Percentiles rank a stretch among this genome's conserved stretches.
Evolutionary conservation across 2,113 vertebrate genomes (phyloP).

Genomic region (Sander vitreus): DNA sequence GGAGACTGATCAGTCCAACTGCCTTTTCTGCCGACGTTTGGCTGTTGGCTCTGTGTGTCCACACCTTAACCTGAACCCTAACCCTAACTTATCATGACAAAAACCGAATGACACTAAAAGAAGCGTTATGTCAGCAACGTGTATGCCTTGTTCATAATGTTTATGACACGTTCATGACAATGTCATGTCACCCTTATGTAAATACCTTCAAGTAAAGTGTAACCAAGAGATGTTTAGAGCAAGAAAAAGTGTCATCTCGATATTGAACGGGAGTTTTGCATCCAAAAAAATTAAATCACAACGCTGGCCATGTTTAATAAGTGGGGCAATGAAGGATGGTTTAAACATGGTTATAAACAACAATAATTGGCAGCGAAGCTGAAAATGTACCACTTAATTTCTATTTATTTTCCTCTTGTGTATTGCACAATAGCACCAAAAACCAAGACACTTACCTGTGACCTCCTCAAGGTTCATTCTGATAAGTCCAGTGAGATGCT

Average conservation of each 20-base stretch:
- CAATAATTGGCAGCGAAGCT: constrained; percentile 5
- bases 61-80: no score
- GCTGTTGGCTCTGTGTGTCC: no score
- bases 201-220: no score
- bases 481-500: neutral
- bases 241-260: neutral
- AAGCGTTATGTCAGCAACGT: no score
- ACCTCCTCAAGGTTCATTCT: neutral
- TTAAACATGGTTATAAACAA: constrained; percentile 8
- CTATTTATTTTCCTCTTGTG: neutral
- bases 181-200: no score
- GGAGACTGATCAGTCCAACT: no score
- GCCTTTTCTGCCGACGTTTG: no score
- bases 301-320: constrained; percentile 2
- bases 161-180: no score
- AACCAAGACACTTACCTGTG: neutral
- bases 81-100: no score
- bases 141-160: no score
- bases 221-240: neutral
- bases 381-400: neutral
- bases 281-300: constrained; percentile 11
- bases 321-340: neutral
- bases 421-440: neutral
- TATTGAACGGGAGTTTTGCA: neutral
- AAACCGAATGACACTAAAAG: no score